These are phyloP conservation scores for Eurytoma californica DNA, from an alignment of 2,888 invertebrate genomes.

Conservation along the genomic window DNA sequence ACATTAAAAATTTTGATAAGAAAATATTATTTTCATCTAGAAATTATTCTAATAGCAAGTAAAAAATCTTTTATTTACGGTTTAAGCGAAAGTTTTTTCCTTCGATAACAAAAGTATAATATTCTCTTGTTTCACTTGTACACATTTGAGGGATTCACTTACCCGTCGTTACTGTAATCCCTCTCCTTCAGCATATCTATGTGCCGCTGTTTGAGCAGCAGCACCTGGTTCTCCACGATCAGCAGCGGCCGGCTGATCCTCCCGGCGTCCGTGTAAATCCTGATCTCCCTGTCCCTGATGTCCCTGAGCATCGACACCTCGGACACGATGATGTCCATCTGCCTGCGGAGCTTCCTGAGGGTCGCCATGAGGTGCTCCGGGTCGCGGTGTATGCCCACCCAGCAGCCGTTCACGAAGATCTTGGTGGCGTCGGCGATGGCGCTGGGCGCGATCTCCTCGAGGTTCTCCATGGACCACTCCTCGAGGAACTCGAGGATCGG, in stretches of 20 bases:
- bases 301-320: constrained; percentile 99
- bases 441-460: constrained; percentile 99
- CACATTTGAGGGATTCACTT: constrained; percentile 48
- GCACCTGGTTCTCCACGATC: constrained; percentile 96
- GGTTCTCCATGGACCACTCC: constrained; percentile 99
- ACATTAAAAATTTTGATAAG: too few species aligned
- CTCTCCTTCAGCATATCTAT: constrained; percentile 97
- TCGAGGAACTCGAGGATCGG: constrained; percentile 99
- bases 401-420: constrained; percentile 99
- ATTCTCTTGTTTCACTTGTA: too few species aligned
- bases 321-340: constrained; percentile 99
- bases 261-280: constrained; percentile 99
- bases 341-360: constrained; percentile 91
- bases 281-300: constrained; percentile 97
- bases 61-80: too few species aligned
- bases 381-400: constrained; percentile 99
- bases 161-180: constrained; percentile 96
- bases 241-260: constrained; percentile 98
- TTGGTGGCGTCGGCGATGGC: constrained; percentile 99
- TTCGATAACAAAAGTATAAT: too few species aligned
- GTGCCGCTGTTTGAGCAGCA: constrained; percentile 94
- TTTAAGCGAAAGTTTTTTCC: not conserved
- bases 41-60: too few species aligned
- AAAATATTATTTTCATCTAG: too few species aligned
- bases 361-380: constrained; percentile 99